Percentiles rank a stretch among this genome's conserved stretches.
phyloP scores from a whole-genome alignment of 2,888 invertebrate species.

The Orthonychiurus folsomi region DNA sequence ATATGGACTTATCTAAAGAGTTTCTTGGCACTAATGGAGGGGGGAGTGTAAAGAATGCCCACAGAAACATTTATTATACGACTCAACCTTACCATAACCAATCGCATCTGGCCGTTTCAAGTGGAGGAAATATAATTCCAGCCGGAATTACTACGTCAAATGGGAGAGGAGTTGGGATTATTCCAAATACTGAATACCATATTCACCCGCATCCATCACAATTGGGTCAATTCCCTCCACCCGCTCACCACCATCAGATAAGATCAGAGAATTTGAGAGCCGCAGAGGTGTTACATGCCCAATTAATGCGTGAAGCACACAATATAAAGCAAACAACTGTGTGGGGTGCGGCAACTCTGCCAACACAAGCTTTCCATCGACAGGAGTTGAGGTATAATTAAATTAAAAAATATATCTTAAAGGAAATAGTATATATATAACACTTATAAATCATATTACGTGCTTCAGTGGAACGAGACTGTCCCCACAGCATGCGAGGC shows the following conservation, averaged over 20 bases:
- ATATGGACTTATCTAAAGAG: background rate
- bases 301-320: slow-evolving; percentile 42
- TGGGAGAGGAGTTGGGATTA: slow-evolving; percentile 17
- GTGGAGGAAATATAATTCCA: background rate
- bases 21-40: background rate
- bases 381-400: slow-evolving; percentile 30
- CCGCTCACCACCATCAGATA: slow-evolving; percentile 35
- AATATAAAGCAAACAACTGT: slow-evolving; percentile 31
- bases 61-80: slow-evolving; percentile 27
- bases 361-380: slow-evolving; percentile 32
- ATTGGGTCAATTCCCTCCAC: slow-evolving; percentile 28
- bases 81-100: background rate
- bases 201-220: slow-evolving; percentile 21
- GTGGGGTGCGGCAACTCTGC: slow-evolving; percentile 33
- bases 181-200: slow-evolving; percentile 25
- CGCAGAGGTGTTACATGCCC: slow-evolving; percentile 48
- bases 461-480: slow-evolving; percentile 28
- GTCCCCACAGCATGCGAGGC: slow-evolving; percentile 37
- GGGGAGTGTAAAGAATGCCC: background rate
- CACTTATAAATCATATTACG: no score
- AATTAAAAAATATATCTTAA: no score
- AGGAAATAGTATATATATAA: no score
- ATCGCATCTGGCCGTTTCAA: slow-evolving; percentile 2
- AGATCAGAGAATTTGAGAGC: slow-evolving; percentile 37
- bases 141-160: slow-evolving; percentile 2